Percentiles rank a stretch among this genome's conserved stretches.
Evolutionary conservation across 2,113 vertebrate species (phyloP).

Genomic region (Turdus rufiventris): DNA sequence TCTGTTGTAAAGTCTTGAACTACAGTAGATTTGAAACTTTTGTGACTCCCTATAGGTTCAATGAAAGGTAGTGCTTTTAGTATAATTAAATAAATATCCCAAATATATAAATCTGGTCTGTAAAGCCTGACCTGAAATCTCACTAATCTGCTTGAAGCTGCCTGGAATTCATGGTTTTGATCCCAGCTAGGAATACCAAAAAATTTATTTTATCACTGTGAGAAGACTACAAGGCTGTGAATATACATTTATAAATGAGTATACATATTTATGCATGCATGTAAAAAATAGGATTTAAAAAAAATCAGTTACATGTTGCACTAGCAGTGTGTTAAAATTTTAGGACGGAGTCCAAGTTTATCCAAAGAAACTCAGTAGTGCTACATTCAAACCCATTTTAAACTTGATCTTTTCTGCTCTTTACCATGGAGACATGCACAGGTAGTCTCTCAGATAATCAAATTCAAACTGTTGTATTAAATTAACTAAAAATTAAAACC

Average conservation of each 20-base stretch:
- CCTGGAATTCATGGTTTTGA: background rate
- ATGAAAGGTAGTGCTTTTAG: background rate
- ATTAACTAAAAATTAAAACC: slow-evolving; percentile 32
- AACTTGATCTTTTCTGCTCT: background rate
- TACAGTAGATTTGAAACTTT: background rate
- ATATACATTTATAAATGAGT: background rate
- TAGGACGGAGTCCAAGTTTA: background rate
- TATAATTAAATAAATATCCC: background rate
- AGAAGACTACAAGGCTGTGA: background rate
- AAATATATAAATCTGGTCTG: background rate
- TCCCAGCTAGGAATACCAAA: background rate
- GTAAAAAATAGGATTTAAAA: background rate
- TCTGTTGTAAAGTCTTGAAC: background rate
- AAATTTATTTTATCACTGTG: background rate
- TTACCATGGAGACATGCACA: background rate
- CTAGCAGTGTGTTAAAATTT: background rate
- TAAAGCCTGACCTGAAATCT: background rate
- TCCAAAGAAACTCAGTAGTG: background rate
- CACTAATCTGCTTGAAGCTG: background rate
- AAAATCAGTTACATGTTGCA: background rate
- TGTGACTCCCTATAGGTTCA: background rate
- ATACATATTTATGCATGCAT: background rate
- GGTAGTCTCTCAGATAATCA: background rate
- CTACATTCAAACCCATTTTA: background rate
- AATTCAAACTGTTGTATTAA: slow-evolving; percentile 3